Conservation (phyloP, 2,113 vertebrate species). For the Phaethon lepturus region DNA sequence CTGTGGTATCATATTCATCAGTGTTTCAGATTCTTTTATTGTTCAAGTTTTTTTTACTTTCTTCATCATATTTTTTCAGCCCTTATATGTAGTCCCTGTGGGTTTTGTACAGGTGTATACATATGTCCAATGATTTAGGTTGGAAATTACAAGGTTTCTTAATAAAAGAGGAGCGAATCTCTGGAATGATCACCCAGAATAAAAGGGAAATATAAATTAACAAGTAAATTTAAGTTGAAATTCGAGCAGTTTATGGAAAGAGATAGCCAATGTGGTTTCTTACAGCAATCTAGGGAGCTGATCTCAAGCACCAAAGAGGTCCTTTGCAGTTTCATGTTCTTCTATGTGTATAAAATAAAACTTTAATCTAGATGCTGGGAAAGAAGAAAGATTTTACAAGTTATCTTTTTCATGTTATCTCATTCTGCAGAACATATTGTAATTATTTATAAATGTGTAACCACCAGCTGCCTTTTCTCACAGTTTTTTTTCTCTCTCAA, state of each 20-base stretch:
- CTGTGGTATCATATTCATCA: background rate
- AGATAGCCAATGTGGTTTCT: background rate
- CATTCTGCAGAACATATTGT: background rate
- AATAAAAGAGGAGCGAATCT: background rate
- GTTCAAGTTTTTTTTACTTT: background rate
- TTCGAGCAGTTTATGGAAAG: background rate
- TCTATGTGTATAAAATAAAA: background rate
- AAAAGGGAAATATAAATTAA: background rate
- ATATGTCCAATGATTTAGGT: background rate
- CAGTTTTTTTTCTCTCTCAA: background rate
- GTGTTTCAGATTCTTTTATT: background rate
- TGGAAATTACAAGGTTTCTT: background rate
- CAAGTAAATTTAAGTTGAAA: background rate
- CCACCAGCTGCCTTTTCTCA: slow-evolving; percentile 71
- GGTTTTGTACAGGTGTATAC: background rate
- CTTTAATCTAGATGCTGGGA: background rate
- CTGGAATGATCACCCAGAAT: background rate
- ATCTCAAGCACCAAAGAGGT: background rate
- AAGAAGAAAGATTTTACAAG: background rate
- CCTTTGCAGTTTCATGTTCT: background rate
- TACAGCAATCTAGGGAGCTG: background rate
- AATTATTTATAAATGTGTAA: slow-evolving; percentile 11
- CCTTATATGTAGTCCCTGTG: background rate
- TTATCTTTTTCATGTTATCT: slow-evolving; percentile 39
- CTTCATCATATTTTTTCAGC: background rate